Base-by-base conservation (phyloP, 1,140 invertebrate genomes). In the Brachionus koreanus region DNA sequence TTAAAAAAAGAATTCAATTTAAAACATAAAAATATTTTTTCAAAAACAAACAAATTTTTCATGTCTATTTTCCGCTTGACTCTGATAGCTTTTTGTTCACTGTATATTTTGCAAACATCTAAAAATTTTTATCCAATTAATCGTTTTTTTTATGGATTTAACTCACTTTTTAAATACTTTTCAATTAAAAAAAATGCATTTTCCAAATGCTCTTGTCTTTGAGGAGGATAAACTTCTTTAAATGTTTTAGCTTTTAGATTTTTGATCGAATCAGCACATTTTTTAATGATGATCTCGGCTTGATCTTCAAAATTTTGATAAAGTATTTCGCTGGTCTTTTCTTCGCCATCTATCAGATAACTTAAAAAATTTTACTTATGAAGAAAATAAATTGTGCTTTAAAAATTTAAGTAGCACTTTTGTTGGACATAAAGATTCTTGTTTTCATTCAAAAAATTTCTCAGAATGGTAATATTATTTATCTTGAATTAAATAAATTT, bases 101-200 rank as follows among this genome's bases (percentile, higher is more conserved):
- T 61, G 16, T 42, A 79, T 35, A 79, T 25, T 61, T 61, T 57
- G 35, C 76, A 79, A 57, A 79, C 76, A 79, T 37, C 76, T 77
- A 5, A 77, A 1, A n/a, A n/a, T n/a, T n/a, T n/a, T n/a, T 42
- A 46, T 43, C 12, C n/a, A 67, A 67, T 39, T 5, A n/a, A n/a
- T 35, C n/a, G 29, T 67, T 67, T 23, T 16, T 35, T 67, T 49
- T 49, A 2, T 35, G 0, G n/a, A 67, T 29, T 49, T 25, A 29
- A 33, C n/a, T n/a, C 49, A 77, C 74, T 46, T 49, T 79, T 79
- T n/a, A 79, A 49, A 61, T 79, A 79, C 61, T 79, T 79, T 13
- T 79, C 76, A 9, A 79, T 10, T 61, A 79, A 35, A 79, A 61
- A 79, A 23, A 57, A 61, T 3, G 57, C 23, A 61, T 79, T 79